phyloP scores from a whole-genome alignment of 2,113 vertebrate genomes.

The Stigmatopora nigra region DNA sequence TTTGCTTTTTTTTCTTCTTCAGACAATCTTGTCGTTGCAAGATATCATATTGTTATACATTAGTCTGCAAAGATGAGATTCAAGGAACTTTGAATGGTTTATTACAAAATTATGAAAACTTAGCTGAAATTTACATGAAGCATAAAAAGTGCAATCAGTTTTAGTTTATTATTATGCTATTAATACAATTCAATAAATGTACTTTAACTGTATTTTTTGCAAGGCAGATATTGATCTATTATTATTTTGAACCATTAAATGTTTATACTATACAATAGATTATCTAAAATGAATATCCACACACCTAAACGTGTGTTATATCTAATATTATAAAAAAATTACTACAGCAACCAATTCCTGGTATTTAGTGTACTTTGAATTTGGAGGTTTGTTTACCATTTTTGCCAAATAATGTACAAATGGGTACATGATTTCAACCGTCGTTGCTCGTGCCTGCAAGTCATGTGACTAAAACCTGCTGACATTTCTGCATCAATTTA shows the following conservation, averaged over 20 bases:
- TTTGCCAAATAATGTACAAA: neutral
- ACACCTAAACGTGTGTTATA: too few relatives aligned
- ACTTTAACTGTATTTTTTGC: neutral
- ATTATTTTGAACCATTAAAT: neutral
- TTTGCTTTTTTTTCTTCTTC: neutral
- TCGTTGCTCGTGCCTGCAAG: neutral
- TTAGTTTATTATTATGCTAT: neutral
- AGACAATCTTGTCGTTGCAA: too few relatives aligned
- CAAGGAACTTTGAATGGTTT: too few relatives aligned
- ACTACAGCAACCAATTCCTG: neutral
- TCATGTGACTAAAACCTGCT: conserved; percentile 35
- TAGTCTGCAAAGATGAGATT: too few relatives aligned
- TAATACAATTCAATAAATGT: neutral
- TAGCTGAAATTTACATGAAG: too few relatives aligned
- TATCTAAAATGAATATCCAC: too few relatives aligned
- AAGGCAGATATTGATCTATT: neutral
- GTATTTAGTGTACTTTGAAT: neutral
- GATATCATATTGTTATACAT: too few relatives aligned
- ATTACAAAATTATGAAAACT: too few relatives aligned
- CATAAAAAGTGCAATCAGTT: too few relatives aligned
- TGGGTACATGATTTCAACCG: neutral
- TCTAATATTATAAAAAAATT: too few relatives aligned
- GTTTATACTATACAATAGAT: neutral
- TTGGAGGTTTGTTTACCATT: neutral
- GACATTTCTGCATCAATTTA: neutral